Evolutionary conservation across 2,888 invertebrate genomes (phyloP), one percentile per base, ranked within the genome.

Genomic region (Patella caerulea): DNA sequence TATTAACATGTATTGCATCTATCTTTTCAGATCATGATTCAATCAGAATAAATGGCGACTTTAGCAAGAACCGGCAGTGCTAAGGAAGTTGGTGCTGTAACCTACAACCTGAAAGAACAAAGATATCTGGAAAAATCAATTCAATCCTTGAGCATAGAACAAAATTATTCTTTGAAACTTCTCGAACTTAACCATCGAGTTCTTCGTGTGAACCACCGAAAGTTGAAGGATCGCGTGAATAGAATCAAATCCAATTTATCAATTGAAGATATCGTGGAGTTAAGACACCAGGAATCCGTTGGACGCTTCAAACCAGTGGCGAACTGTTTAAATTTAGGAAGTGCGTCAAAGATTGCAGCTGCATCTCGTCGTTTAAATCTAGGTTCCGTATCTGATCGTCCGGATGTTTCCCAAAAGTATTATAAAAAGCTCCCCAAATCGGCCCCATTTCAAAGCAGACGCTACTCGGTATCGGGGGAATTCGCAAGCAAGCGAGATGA

Each of bases 61-160:
- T 53, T 52, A 17, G 15, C 52, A 70, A 34, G 54, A 70, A 24
- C 45, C 54, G 79, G 81, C 2, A 76, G 79, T 19, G 82, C 87
- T 65, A 86, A 85, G 71, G 86, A 87, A 70, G 82, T 86, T 19
- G 82, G 86, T 55, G 89, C 89, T 2, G 83, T 88, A 29, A 87
- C 85, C 3, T 81, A 85, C 72, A 89, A 90, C 81, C 79, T 87
- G 75, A 90, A 89, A 78, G 89, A 89, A 76, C 83, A 88, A 55
- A 81, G 88, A 52, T 83, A 84, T n/a, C 79, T 90, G 34, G 89
- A 88, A 79, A 90, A 89, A 73, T 84, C 86, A 7, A 78, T 88
- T 59, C 86, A 86, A 59, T 85, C 87, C 1, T 77, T 90, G 7
- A 80, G 82, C 14, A 73, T 88, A 34, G 88, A 90, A 79, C 83